Evolutionary conservation across 2,888 invertebrate genomes (phyloP).

Genomic region (Oxyteleia sp.): DNA sequence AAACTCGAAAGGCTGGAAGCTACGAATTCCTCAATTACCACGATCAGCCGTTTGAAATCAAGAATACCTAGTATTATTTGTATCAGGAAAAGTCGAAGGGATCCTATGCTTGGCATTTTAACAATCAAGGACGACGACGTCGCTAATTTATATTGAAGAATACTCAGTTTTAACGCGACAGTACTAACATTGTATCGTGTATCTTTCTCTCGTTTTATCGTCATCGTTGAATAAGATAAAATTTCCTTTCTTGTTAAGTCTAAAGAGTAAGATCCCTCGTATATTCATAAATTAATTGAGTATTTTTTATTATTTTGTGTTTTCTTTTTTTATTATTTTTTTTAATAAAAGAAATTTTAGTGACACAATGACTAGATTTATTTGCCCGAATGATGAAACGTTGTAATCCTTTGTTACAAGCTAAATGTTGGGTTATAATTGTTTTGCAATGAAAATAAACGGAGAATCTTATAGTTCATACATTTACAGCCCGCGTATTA

Average conservation of each 20-base stretch:
- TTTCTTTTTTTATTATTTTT: too few species aligned
- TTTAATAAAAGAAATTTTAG: slow-evolving; percentile 69
- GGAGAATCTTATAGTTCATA: slow-evolving; percentile 13
- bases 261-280: slow-evolving; percentile 36
- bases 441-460: background rate
- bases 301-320: slow-evolving; percentile 56
- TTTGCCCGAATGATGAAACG: slow-evolving; percentile 48
- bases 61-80: slow-evolving; percentile 41
- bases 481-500: slow-evolving; percentile 4
- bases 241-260: slow-evolving; percentile 9
- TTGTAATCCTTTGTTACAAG: slow-evolving; percentile 17
- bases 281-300: slow-evolving; percentile 40
- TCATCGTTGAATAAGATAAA: background rate
- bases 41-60: slow-evolving; percentile 19
- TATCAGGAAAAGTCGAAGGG: slow-evolving; percentile 14
- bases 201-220: background rate
- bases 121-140: background rate
- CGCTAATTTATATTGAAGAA: slow-evolving; percentile 32
- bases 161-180: slow-evolving; percentile 40
- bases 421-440: slow-evolving; percentile 7
- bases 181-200: background rate
- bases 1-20: slow-evolving; percentile 36
- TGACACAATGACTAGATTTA: slow-evolving; percentile 66
- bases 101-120: slow-evolving; percentile 30
- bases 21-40: slow-evolving; percentile 23